Conservation (phyloP, 2,888 invertebrate genomes). For the Lomographa bimaculata region DNA sequence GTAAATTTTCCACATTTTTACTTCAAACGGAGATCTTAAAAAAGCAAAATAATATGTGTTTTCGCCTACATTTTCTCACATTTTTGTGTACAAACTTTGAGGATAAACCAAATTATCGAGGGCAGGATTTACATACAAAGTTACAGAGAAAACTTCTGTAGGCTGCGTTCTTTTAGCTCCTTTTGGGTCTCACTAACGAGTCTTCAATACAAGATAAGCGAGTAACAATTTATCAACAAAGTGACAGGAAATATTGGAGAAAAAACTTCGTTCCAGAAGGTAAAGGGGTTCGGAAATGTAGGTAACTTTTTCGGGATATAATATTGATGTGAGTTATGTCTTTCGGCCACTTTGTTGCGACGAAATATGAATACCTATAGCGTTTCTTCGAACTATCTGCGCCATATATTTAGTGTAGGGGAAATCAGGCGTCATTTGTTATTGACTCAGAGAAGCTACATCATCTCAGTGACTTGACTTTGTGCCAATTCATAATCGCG, state of each 20-base stretch:
- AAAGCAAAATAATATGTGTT: constrained; percentile 8
- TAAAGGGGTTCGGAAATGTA: constrained; percentile 19
- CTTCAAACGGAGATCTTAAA: constrained; percentile 11
- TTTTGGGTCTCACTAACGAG: constrained; percentile 36
- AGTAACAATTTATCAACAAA: constrained; percentile 45
- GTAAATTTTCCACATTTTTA: not conserved
- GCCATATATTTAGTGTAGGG: not conserved
- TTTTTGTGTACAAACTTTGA: constrained; percentile 18
- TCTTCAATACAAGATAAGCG: constrained; percentile 41
- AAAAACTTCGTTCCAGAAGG: constrained; percentile 10
- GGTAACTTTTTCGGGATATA: constrained; percentile 18
- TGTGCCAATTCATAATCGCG: too few species aligned
- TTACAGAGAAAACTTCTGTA: constrained; percentile 29
- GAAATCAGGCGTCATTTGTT: not conserved
- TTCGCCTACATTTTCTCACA: constrained; percentile 10
- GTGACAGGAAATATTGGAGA: constrained; percentile 26
- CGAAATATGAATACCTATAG: constrained; percentile 1
- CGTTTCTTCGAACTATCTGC: not conserved
- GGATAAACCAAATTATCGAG: constrained; percentile 25
- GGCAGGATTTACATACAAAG: constrained; percentile 24
- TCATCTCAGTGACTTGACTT: too few species aligned
- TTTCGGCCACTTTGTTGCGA: constrained; percentile 3
- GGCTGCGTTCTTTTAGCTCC: constrained; percentile 22
- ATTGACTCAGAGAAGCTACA: not conserved
- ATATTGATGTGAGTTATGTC: constrained; percentile 15